Conservation (phyloP, 2,888 invertebrate species). For the Punctoribates punctum region DNA sequence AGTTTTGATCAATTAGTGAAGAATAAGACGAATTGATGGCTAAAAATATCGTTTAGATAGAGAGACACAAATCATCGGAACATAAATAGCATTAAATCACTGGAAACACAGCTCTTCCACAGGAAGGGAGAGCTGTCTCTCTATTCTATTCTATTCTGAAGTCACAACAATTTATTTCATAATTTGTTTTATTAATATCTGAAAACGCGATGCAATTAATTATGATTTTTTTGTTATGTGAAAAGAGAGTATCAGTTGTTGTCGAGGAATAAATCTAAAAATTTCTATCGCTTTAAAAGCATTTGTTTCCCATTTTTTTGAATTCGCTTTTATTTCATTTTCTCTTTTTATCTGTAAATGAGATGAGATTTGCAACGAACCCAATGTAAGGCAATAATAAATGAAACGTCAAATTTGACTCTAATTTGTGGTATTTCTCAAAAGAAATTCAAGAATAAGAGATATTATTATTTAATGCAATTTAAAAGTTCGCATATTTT, state of each 20-base stretch:
- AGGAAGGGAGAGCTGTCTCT: background rate
- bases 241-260: constrained; percentile 11
- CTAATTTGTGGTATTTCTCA: constrained; percentile 38
- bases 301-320: background rate
- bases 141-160: background rate
- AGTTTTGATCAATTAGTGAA: constrained; percentile 14
- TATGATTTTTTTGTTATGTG: background rate
- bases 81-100: constrained; percentile 25
- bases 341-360: constrained; percentile 11
- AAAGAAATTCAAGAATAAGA: background rate
- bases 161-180: constrained; percentile 30
- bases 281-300: background rate
- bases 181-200: constrained; percentile 31
- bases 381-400: constrained; percentile 14
- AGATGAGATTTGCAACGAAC: background rate
- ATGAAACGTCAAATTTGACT: constrained; percentile 36
- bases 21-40: background rate
- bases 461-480: background rate
- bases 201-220: constrained; percentile 22
- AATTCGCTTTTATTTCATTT: background rate
- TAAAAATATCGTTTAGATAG: background rate
- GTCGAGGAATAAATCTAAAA: constrained; percentile 33
- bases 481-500: constrained; percentile 26
- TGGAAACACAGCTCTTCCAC: background rate
- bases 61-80: constrained; percentile 6